phyloP scores from a whole-genome alignment of 2,888 invertebrate species.

The Standfussiana lucernea region DNA sequence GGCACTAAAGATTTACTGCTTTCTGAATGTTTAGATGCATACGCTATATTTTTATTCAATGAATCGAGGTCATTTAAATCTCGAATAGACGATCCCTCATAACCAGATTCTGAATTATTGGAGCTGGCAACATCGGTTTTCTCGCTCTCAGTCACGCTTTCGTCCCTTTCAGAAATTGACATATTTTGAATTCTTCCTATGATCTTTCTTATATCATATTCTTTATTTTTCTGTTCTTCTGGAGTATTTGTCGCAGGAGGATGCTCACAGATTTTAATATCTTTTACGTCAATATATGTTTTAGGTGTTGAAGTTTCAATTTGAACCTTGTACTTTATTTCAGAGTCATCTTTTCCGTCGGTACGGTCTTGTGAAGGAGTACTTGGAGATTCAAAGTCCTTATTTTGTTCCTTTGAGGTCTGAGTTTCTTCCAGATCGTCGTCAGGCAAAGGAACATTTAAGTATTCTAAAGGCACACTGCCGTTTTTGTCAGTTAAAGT shows the following conservation, averaged over 20 bases:
- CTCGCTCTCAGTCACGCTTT: conserved; percentile 58
- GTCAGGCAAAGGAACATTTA: conserved; percentile 17
- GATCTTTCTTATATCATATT: conserved; percentile 57
- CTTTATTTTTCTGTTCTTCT: conserved; percentile 41
- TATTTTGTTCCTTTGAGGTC: conserved; percentile 23
- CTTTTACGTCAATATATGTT: conserved; percentile 51
- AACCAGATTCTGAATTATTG: conserved; percentile 80
- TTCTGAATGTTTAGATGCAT: conserved; percentile 48
- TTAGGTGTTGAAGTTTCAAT: conserved; percentile 78
- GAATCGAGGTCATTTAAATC: conserved; percentile 72
- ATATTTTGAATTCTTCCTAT: conserved; percentile 68
- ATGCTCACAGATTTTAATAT: conserved; percentile 23
- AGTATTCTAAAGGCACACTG: conserved; percentile 14
- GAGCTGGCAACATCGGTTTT: conserved; percentile 76
- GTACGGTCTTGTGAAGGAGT: conserved; percentile 17
- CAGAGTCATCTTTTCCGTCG: conserved; percentile 10
- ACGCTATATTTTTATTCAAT: conserved; percentile 54
- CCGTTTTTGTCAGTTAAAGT: neutral
- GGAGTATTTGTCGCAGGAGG: conserved; percentile 35
- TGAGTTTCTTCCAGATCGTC: conserved; percentile 17
- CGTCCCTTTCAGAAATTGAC: conserved; percentile 67
- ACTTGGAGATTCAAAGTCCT: conserved; percentile 3
- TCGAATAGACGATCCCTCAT: conserved; percentile 76
- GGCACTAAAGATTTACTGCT: conserved; percentile 45
- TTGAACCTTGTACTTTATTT: conserved; percentile 72